These are phyloP conservation scores for Apoda limacodes DNA, from an alignment of 2,888 invertebrate genomes.

Conservation along the genomic window DNA sequence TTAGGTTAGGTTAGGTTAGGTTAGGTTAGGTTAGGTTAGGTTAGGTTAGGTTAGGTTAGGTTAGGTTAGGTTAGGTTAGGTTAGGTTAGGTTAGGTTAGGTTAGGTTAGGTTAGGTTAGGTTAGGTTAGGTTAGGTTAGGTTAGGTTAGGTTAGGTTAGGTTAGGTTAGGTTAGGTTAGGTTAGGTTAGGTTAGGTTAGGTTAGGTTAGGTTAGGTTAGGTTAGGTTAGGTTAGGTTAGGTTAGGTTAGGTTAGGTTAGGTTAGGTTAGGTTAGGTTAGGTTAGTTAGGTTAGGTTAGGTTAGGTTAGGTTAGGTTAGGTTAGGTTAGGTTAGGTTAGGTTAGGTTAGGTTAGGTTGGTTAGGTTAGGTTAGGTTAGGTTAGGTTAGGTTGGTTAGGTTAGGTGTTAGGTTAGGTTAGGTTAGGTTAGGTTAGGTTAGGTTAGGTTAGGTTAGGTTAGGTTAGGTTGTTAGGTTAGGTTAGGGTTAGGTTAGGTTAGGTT, in stretches of 20 bases:
- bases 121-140: conserved; percentile 11
- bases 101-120: conserved; percentile 14
- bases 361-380: conserved; percentile 12
- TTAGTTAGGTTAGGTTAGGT: conserved; percentile 15
- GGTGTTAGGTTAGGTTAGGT: conserved; percentile 18
- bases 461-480: conserved; percentile 17
- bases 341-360: conserved; percentile 10
- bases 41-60: conserved; percentile 19
- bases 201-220: conserved; percentile 11
- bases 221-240: conserved; percentile 12
- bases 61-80: conserved; percentile 15
- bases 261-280: conserved; percentile 16
- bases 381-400: conserved; percentile 17
- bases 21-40: conserved; percentile 22
- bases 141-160: conserved; percentile 13
- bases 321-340: conserved; percentile 11
- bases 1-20: conserved; percentile 19
- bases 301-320: conserved; percentile 14
- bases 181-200: conserved; percentile 11
- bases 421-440: conserved; percentile 18
- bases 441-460: conserved; percentile 17
- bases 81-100: conserved; percentile 14
- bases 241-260: conserved; percentile 13
- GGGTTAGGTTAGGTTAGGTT: conserved; percentile 18
- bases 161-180: conserved; percentile 14